A percentile compares a stretch with the other conserved stretches of the same genome.
Conservation (phyloP, 2,888 invertebrate species). For the Theristus sp. region DNA sequence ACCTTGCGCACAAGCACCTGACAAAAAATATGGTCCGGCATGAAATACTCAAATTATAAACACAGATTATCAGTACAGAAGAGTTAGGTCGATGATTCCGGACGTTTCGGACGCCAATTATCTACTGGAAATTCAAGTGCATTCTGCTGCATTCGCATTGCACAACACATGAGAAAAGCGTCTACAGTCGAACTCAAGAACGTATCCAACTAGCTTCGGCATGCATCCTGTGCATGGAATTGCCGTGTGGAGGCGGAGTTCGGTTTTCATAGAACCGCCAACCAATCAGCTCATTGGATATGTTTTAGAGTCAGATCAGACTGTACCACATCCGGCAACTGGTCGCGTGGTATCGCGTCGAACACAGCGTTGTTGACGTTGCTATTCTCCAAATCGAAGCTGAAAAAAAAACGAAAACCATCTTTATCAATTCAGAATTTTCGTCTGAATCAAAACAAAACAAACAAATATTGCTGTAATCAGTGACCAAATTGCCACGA, state of each 20-base stretch:
- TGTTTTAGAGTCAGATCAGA: background rate
- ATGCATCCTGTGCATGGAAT: background rate
- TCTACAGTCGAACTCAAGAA: background rate
- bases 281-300: too few species aligned
- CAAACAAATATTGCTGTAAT: background rate
- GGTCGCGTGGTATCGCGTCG: slow-evolving; percentile 50
- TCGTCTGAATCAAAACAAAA: background rate
- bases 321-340: slow-evolving; percentile 58
- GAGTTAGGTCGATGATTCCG: too few species aligned
- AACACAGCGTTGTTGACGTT: slow-evolving; percentile 76
- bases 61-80: too few species aligned
- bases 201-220: background rate
- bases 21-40: too few species aligned
- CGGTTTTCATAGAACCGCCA: too few species aligned
- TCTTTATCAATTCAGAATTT: too few species aligned
- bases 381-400: slow-evolving; percentile 67
- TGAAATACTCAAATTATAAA: too few species aligned
- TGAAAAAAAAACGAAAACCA: background rate
- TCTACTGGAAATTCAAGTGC: too few species aligned
- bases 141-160: too few species aligned
- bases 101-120: too few species aligned
- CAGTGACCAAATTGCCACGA: slow-evolving; percentile 1
- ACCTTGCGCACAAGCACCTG: slow-evolving; percentile 66
- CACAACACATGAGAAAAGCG: background rate
- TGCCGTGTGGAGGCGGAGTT: too few species aligned